phyloP scores from a whole-genome alignment of 2,797 vertebrate genomes.

The Meriones psammophilus region DNA sequence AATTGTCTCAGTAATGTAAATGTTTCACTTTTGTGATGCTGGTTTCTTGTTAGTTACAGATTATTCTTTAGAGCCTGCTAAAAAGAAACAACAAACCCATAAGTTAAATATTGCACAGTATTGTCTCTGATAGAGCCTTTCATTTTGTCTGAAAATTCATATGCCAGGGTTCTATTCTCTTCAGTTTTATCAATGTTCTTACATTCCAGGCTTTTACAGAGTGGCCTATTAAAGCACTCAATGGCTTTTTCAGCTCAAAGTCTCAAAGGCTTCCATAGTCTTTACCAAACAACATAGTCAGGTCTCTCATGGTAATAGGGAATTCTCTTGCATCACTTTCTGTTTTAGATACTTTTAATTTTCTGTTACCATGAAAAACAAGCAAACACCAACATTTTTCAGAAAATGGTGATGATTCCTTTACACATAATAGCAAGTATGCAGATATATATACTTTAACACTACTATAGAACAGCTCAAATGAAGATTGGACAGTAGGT shows the following conservation, averaged over 20 bases:
- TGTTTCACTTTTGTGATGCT: not conserved
- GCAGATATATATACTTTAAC: not conserved
- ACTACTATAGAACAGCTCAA: too few relatives aligned
- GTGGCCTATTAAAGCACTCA: not conserved
- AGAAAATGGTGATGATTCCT: not conserved
- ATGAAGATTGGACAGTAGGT: too few relatives aligned
- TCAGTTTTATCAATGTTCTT: not conserved
- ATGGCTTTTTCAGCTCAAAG: too few relatives aligned
- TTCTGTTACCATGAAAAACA: not conserved
- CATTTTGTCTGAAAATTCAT: not conserved
- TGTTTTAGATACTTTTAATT: not conserved
- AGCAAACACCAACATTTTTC: not conserved
- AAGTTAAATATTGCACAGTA: not conserved
- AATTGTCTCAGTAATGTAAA: not conserved
- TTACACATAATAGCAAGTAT: not conserved
- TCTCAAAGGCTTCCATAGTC: not conserved
- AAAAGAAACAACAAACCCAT: not conserved
- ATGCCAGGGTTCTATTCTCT: not conserved
- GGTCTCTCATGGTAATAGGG: not conserved
- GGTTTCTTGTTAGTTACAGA: not conserved
- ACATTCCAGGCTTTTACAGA: not conserved
- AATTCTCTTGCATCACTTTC: not conserved
- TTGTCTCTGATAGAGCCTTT: too few relatives aligned
- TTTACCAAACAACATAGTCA: not conserved
- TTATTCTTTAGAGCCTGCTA: not conserved